These are phyloP conservation scores for Mola mola DNA, from an alignment of 2,113 vertebrate genomes.

Conservation along the genomic window DNA sequence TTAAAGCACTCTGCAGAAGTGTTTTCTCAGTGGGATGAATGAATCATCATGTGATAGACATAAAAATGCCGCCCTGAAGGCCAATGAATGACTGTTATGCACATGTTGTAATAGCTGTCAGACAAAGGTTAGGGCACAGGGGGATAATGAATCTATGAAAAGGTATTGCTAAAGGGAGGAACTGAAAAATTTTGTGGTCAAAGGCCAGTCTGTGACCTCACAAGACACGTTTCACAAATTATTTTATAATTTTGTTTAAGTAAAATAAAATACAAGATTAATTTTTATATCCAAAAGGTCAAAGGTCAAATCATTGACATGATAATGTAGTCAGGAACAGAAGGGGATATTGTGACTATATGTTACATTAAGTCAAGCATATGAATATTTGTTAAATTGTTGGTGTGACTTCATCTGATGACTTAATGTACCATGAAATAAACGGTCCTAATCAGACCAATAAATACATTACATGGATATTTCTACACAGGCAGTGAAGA, in stretches of 20 bases:
- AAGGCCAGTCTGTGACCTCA: too few species aligned
- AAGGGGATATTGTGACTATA: too few species aligned
- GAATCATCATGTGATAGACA: slow-evolving; percentile 23
- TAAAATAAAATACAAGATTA: too few species aligned
- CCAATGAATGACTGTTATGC: not conserved
- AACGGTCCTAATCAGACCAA: not conserved
- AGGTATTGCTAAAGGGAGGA: not conserved
- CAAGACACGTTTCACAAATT: too few species aligned
- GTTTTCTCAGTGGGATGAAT: not conserved
- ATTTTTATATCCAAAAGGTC: too few species aligned
- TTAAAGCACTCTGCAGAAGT: too few species aligned
- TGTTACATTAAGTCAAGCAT: too few species aligned
- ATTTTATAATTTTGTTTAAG: too few species aligned
- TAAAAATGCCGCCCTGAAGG: slow-evolving; percentile 10
- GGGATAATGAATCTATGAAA: not conserved
- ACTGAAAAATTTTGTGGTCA: too few species aligned
- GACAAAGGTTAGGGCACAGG: not conserved
- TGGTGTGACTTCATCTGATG: not conserved
- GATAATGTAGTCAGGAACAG: too few species aligned
- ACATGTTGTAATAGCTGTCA: not conserved
- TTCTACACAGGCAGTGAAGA: slow-evolving; percentile 86
- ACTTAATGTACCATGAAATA: not conserved
- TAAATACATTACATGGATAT: not conserved
- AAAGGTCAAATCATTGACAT: too few species aligned
- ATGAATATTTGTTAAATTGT: too few species aligned